Percentiles rank a stretch among this genome's conserved stretches.
phyloP scores from a whole-genome alignment of 2,888 invertebrate species.

The Pyrgus malvae region DNA sequence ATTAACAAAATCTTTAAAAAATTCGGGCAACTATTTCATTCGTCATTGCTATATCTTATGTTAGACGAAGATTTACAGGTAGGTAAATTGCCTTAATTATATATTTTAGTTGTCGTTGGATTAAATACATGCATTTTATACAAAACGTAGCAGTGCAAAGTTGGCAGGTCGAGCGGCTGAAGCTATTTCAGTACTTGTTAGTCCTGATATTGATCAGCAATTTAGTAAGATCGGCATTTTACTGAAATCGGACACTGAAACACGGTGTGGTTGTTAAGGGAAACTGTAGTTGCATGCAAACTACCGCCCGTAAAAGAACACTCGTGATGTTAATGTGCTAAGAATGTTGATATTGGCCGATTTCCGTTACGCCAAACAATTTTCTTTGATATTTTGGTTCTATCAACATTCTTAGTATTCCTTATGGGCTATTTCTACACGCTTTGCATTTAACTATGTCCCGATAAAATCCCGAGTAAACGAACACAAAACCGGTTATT shows the following conservation, averaged over 20 bases:
- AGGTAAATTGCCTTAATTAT: conserved; percentile 16
- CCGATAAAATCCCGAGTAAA: too few relatives aligned
- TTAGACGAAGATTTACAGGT: conserved; percentile 47
- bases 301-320: conserved; percentile 23
- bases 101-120: conserved; percentile 21
- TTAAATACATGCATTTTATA: conserved; percentile 38
- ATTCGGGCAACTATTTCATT: conserved; percentile 50
- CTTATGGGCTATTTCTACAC: background rate
- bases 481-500: too few relatives aligned
- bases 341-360: conserved; percentile 49
- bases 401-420: conserved; percentile 3
- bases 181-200: conserved; percentile 21
- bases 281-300: conserved; percentile 45
- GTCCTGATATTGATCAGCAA: conserved; percentile 34
- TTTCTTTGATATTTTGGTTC: conserved; percentile 26
- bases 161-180: background rate
- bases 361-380: conserved; percentile 44
- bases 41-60: conserved; percentile 34
- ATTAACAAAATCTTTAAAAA: conserved; percentile 44
- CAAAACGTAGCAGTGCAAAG: background rate
- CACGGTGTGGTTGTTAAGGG: conserved; percentile 42
- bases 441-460: background rate
- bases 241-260: conserved; percentile 32
- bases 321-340: conserved; percentile 35
- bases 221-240: conserved; percentile 35